Evolutionary conservation across 2,888 invertebrate species (phyloP).

Genomic region (Caenorhabditis sp.): DNA sequence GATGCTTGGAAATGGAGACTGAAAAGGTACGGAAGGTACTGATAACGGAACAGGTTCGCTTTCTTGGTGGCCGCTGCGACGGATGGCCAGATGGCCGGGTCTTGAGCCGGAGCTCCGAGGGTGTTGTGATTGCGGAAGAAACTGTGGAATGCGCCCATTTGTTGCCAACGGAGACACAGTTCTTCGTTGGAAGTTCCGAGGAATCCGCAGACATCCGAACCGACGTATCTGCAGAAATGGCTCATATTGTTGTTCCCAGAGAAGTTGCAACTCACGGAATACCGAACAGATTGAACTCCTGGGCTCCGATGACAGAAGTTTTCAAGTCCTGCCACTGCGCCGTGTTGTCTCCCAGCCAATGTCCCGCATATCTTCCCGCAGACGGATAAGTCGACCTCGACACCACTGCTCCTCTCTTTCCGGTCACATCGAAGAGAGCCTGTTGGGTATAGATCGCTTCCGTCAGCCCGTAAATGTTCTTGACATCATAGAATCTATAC

Average conservation of each 20-base stretch:
- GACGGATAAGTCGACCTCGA: slow-evolving; percentile 83
- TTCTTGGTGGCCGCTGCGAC: slow-evolving; percentile 78
- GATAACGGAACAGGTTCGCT: slow-evolving; percentile 80
- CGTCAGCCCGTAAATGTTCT: slow-evolving; percentile 87
- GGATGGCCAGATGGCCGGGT: slow-evolving; percentile 81
- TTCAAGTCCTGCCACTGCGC: slow-evolving; percentile 90
- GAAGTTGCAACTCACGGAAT: slow-evolving; percentile 61
- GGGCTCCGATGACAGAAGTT: slow-evolving; percentile 75
- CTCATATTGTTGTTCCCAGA: not conserved
- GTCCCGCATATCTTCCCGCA: slow-evolving; percentile 85
- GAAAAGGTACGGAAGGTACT: slow-evolving; percentile 78
- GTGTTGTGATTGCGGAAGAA: slow-evolving; percentile 82
- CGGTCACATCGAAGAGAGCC: slow-evolving; percentile 80
- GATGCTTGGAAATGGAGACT: slow-evolving; percentile 76
- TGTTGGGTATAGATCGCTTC: slow-evolving; percentile 89
- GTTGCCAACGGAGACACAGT: slow-evolving; percentile 87
- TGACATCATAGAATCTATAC: slow-evolving; percentile 71
- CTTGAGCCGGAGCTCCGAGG: slow-evolving; percentile 71
- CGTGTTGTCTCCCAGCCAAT: slow-evolving; percentile 91
- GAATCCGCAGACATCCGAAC: slow-evolving; percentile 85
- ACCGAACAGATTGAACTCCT: slow-evolving; percentile 72
- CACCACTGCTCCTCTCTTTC: slow-evolving; percentile 83
- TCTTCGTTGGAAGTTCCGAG: slow-evolving; percentile 83
- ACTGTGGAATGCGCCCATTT: slow-evolving; percentile 80
- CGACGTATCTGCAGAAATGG: slow-evolving; percentile 73